phyloP scores from a whole-genome alignment of 2,888 invertebrate genomes.

The Rhynchonema sp. region DNA sequence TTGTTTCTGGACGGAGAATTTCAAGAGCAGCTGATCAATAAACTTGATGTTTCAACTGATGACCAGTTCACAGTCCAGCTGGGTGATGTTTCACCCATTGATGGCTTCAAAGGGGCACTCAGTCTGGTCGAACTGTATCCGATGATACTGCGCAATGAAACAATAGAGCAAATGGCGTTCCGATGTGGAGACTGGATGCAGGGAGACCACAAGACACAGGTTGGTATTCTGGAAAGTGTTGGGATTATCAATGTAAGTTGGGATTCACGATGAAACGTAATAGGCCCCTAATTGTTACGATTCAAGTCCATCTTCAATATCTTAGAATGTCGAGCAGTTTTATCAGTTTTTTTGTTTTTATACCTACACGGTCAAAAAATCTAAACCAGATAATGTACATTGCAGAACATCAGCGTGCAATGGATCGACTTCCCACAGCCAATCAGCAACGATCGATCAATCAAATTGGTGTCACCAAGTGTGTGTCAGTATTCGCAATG shows the following conservation, averaged over 20 bases:
- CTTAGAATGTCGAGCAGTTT: too few species aligned
- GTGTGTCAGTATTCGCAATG: not conserved
- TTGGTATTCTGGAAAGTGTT: too few species aligned
- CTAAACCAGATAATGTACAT: not conserved
- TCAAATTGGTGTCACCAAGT: not conserved
- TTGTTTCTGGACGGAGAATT: too few species aligned
- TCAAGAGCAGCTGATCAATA: too few species aligned
- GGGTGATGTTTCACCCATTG: not conserved
- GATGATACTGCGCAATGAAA: not conserved
- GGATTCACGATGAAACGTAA: too few species aligned
- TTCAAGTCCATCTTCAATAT: too few species aligned
- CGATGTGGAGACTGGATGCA: not conserved
- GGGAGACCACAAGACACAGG: not conserved
- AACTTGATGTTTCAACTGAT: too few species aligned
- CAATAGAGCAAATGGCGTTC: not conserved
- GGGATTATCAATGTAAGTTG: too few species aligned
- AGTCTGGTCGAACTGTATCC: not conserved
- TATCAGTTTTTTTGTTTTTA: not conserved
- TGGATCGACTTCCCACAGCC: not conserved
- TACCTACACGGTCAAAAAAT: not conserved
- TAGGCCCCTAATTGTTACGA: too few species aligned
- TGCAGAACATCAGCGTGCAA: not conserved
- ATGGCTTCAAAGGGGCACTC: not conserved
- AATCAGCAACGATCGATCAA: not conserved
- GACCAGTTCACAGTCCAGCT: not conserved